Percentiles rank a stretch among this genome's conserved stretches.
These are phyloP conservation scores for Anoplius nigerrimus DNA, from an alignment of 2,888 invertebrate genomes.

Conservation along the genomic window DNA sequence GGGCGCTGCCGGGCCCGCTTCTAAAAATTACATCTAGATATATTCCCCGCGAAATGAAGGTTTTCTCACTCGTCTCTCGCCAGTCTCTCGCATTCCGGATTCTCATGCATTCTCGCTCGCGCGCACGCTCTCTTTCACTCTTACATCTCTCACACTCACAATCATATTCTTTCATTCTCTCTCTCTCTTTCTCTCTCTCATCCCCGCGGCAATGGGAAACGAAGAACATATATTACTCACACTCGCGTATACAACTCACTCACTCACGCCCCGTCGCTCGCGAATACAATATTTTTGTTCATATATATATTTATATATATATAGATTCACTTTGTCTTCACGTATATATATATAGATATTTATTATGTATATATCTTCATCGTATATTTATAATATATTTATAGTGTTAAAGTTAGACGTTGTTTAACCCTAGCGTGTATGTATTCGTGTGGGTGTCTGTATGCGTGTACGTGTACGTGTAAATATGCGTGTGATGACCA, in stretches of 20 bases:
- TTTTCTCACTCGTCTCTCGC: slow-evolving; percentile 25
- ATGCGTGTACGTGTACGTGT: background rate
- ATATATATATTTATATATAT: slow-evolving; percentile 40
- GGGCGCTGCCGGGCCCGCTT: slow-evolving; percentile 75
- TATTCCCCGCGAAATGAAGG: slow-evolving; percentile 33
- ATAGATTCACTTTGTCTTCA: slow-evolving; percentile 27
- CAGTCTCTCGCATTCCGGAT: slow-evolving; percentile 20
- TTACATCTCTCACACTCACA: slow-evolving; percentile 41
- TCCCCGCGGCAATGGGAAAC: slow-evolving; percentile 9
- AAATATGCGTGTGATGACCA: slow-evolving; percentile 55
- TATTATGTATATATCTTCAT: slow-evolving; percentile 22
- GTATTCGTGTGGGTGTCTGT: too few species aligned
- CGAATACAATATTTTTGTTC: slow-evolving; percentile 36
- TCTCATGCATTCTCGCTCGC: background rate
- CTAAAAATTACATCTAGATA: slow-evolving; percentile 46
- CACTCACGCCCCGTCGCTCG: slow-evolving; percentile 50
- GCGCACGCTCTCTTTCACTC: too few species aligned
- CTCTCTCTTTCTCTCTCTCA: slow-evolving; percentile 7
- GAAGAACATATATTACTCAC: slow-evolving; percentile 24
- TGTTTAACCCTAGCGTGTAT: slow-evolving; percentile 43
- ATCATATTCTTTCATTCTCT: background rate
- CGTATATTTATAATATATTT: slow-evolving; percentile 33
- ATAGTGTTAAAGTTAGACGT: slow-evolving; percentile 23
- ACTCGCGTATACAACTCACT: slow-evolving; percentile 57
- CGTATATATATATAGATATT: slow-evolving; percentile 55